phyloP scores from a whole-genome alignment of 2,797 vertebrate genomes.

The Malacoraja senta region DNA sequence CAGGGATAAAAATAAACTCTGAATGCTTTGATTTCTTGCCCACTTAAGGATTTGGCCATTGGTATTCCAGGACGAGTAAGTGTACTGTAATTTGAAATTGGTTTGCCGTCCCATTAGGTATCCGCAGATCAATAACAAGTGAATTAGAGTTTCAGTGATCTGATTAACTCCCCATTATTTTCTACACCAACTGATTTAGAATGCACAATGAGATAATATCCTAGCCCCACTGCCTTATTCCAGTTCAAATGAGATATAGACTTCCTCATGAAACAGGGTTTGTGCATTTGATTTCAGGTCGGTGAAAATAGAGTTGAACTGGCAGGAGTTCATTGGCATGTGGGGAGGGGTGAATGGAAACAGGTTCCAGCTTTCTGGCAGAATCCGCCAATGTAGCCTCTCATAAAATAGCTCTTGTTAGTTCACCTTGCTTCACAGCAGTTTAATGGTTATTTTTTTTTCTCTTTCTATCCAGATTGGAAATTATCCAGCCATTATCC shows the following conservation, averaged over 20 bases:
- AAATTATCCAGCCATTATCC: too few relatives aligned
- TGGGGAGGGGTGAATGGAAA: background rate
- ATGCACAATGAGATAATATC: constrained; percentile 83
- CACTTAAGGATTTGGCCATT: constrained; percentile 59
- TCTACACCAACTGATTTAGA: constrained; percentile 76
- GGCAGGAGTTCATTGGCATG: background rate
- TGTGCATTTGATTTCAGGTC: constrained; percentile 62
- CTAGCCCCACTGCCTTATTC: constrained; percentile 70
- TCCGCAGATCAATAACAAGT: constrained; percentile 84
- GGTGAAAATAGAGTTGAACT: constrained; percentile 61
- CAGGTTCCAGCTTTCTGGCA: background rate
- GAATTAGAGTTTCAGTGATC: constrained; percentile 94
- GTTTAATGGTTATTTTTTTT: constrained; percentile 23
- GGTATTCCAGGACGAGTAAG: constrained; percentile 74
- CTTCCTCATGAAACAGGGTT: constrained; percentile 61
- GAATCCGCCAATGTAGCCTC: too few relatives aligned
- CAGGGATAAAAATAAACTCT: constrained; percentile 41
- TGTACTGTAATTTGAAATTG: constrained; percentile 84
- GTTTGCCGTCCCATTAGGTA: constrained; percentile 82
- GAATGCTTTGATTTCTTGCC: constrained; percentile 48
- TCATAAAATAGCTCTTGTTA: background rate
- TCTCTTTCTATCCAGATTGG: background rate
- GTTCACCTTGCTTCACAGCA: background rate
- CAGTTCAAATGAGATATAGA: constrained; percentile 73
- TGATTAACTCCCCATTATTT: constrained; percentile 97